These are phyloP conservation scores for Thomomys bottae DNA, from an alignment of 2,113 vertebrate genomes.

Conservation along the genomic window DNA sequence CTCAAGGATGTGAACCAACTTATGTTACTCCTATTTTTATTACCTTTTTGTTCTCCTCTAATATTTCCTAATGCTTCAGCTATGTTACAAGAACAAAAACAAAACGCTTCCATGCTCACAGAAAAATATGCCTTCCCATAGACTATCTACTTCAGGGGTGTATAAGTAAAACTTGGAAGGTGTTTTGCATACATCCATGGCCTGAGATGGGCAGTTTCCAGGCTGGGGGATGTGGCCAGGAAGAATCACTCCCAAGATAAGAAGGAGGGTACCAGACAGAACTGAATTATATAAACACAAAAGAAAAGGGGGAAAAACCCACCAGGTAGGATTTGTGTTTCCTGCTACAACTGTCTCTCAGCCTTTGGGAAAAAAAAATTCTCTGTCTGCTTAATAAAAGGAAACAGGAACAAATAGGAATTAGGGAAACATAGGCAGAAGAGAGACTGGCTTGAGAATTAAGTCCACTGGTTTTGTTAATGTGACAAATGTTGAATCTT, in stretches of 20 bases:
- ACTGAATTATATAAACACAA: background rate
- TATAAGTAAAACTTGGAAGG: background rate
- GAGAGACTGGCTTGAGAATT: background rate
- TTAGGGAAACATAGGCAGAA: background rate
- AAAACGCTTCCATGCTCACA: no score
- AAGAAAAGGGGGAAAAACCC: background rate
- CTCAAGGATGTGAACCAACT: background rate
- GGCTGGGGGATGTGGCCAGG: background rate
- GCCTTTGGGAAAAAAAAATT: background rate
- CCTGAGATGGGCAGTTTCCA: background rate
- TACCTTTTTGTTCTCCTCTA: background rate
- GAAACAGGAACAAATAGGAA: background rate
- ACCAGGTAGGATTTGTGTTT: background rate
- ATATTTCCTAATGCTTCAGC: background rate
- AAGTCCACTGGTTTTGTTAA: background rate
- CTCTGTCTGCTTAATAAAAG: constrained; percentile 14
- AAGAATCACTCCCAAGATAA: background rate
- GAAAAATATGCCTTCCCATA: background rate
- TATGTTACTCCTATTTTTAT: background rate
- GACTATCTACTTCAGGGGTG: background rate
- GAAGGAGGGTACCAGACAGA: background rate
- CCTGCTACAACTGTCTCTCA: background rate
- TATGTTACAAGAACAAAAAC: background rate
- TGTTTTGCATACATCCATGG: background rate
- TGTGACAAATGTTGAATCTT: background rate